phyloP scores from a whole-genome alignment of 2,113 vertebrate species.

The Nothobranchius kuhntae region DNA sequence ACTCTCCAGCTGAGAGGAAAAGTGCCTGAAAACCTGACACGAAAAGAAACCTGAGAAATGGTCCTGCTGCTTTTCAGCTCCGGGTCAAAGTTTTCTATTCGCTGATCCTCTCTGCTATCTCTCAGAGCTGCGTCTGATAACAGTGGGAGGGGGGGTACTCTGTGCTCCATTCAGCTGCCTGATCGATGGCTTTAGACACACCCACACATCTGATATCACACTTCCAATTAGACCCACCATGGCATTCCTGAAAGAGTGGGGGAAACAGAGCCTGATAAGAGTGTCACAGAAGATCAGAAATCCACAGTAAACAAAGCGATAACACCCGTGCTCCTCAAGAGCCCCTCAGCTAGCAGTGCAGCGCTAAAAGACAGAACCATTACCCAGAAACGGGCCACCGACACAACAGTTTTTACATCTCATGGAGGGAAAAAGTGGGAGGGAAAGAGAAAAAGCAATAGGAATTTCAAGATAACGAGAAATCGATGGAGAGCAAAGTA shows the following conservation, averaged over 20 bases:
- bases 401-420: slow-evolving; percentile 46
- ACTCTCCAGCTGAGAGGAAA: not conserved
- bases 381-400: slow-evolving; percentile 7
- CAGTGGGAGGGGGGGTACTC: slow-evolving; percentile 31
- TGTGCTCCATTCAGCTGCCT: slow-evolving; percentile 21
- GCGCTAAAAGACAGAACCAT: slow-evolving; percentile 49
- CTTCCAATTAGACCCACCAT: slow-evolving; percentile 36
- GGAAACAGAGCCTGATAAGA: slow-evolving; percentile 14
- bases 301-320: not conserved
- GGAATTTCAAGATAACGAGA: not conserved
- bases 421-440: slow-evolving; percentile 14
- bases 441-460: not conserved
- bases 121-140: slow-evolving; percentile 38
- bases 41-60: slow-evolving; percentile 23
- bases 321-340: slow-evolving; percentile 25
- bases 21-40: slow-evolving; percentile 2
- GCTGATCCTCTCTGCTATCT: slow-evolving; percentile 28
- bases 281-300: slow-evolving; percentile 2
- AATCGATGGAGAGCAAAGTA: not conserved
- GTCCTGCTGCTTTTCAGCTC: slow-evolving; percentile 12
- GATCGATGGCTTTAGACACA: slow-evolving; percentile 43
- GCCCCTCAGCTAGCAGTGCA: slow-evolving; percentile 19
- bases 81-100: slow-evolving; percentile 40
- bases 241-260: slow-evolving; percentile 14
- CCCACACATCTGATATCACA: slow-evolving; percentile 24